Evolutionary conservation across 2,888 invertebrate genomes (phyloP).

Genomic region (Theretra japonica): DNA sequence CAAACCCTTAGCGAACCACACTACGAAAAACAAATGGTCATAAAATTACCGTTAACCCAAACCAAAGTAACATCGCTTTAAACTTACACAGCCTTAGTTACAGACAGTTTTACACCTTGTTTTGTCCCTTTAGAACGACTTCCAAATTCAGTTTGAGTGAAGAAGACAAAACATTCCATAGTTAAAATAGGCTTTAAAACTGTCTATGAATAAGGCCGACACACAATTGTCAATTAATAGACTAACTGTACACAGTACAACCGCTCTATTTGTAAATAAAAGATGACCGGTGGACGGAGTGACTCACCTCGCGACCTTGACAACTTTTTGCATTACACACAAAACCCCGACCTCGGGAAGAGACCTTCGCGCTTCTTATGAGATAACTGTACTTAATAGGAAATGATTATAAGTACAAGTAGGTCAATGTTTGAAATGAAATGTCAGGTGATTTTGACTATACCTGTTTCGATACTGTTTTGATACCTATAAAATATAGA

Average conservation of each 20-base stretch:
- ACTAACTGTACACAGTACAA: not conserved
- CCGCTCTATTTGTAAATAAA: constrained; percentile 8
- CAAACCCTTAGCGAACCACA: too few relatives aligned
- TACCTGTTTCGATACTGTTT: too few relatives aligned
- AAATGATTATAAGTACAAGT: constrained; percentile 6
- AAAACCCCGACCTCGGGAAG: constrained; percentile 27
- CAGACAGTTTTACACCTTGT: too few relatives aligned
- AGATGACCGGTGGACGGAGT: not conserved
- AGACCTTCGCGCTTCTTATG: constrained; percentile 28
- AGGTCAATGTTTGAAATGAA: constrained; percentile 30
- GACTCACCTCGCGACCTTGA: constrained; percentile 41
- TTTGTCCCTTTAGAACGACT: too few relatives aligned
- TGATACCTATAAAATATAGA: too few relatives aligned
- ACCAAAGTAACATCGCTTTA: not conserved
- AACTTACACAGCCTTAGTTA: too few relatives aligned
- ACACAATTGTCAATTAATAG: not conserved
- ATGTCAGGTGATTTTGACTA: not conserved
- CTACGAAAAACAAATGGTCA: not conserved
- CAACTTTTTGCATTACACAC: constrained; percentile 32
- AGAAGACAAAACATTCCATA: too few relatives aligned
- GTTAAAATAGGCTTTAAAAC: too few relatives aligned
- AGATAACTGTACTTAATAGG: constrained; percentile 20
- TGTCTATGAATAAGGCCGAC: too few relatives aligned
- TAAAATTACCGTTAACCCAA: not conserved
- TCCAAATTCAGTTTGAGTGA: too few relatives aligned